Evolutionary conservation across 2,888 invertebrate species (phyloP).

Genomic region (Archips crataeganus): DNA sequence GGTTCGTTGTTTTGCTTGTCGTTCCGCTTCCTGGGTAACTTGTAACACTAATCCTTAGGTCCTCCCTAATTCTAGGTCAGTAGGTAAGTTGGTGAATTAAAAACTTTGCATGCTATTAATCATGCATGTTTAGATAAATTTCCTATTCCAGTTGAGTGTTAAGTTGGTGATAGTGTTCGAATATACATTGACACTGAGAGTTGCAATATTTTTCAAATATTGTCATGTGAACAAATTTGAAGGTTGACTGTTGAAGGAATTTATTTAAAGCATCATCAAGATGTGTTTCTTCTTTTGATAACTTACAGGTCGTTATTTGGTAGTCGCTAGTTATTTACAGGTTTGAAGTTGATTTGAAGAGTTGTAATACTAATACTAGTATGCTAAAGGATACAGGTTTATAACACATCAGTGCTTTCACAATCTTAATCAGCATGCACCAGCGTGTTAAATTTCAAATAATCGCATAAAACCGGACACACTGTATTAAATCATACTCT

Average conservation of each 20-base stretch:
- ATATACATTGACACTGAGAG: too few species aligned
- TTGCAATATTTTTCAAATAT: background rate
- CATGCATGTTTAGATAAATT: slow-evolving; percentile 42
- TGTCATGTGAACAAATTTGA: background rate
- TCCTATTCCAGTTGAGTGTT: slow-evolving; percentile 11
- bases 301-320: background rate
- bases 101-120: slow-evolving; percentile 41
- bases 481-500: slow-evolving; percentile 46
- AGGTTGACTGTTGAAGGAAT: background rate
- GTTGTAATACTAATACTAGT: slow-evolving; percentile 37
- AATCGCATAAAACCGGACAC: slow-evolving; percentile 24
- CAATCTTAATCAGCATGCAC: slow-evolving; percentile 38
- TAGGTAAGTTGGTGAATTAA: slow-evolving; percentile 51
- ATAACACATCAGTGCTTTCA: slow-evolving; percentile 38
- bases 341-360: slow-evolving; percentile 9
- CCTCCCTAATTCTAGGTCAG: slow-evolving; percentile 43
- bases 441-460: background rate
- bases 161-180: background rate
- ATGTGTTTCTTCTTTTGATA: slow-evolving; percentile 11
- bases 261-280: background rate
- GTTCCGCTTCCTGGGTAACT: slow-evolving; percentile 55
- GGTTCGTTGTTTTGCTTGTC: slow-evolving; percentile 53
- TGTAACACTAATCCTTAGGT: slow-evolving; percentile 56
- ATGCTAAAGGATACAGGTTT: slow-evolving; percentile 17
- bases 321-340: slow-evolving; percentile 33